Evolutionary conservation across 2,888 invertebrate species (phyloP).

Genomic region (Laothoe populi): DNA sequence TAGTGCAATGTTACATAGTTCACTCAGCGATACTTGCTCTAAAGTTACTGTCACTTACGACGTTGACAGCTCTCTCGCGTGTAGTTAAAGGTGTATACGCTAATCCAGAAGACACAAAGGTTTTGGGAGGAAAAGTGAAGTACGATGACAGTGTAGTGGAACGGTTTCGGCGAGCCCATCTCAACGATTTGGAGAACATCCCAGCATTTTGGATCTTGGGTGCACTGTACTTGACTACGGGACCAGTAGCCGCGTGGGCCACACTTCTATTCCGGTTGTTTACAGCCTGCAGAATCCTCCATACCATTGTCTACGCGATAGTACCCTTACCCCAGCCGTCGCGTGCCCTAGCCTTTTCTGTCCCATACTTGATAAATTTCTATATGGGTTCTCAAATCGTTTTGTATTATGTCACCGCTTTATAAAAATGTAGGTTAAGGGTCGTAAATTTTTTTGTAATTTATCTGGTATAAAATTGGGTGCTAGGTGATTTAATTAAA

Average conservation of each 20-base stretch:
- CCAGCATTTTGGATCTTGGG: conserved; percentile 86
- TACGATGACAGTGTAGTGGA: conserved; percentile 66
- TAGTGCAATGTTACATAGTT: conserved; percentile 67
- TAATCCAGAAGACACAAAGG: conserved; percentile 68
- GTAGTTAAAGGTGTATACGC: conserved; percentile 56
- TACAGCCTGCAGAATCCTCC: conserved; percentile 82
- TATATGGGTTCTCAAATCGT: conserved; percentile 70
- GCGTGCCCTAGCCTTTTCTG: conserved; percentile 60
- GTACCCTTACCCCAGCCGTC: conserved; percentile 85
- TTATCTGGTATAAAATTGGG: neutral
- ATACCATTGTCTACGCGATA: conserved; percentile 87
- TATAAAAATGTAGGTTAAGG: conserved; percentile 38
- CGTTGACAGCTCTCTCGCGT: conserved; percentile 56
- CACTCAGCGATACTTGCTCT: conserved; percentile 67
- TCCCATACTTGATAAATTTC: conserved; percentile 56
- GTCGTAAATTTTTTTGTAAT: neutral
- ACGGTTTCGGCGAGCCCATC: conserved; percentile 83
- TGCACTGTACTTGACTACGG: conserved; percentile 85
- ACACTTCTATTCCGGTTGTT: conserved; percentile 76
- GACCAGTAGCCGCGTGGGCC: conserved; percentile 74
- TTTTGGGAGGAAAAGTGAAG: conserved; percentile 61
- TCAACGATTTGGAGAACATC: conserved; percentile 90
- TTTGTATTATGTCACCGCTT: conserved; percentile 53
- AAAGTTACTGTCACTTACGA: conserved; percentile 57
- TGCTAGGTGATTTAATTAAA: neutral